Evolutionary conservation across 2,888 invertebrate genomes (phyloP).

Genomic region (Callosobruchus maculatus): DNA sequence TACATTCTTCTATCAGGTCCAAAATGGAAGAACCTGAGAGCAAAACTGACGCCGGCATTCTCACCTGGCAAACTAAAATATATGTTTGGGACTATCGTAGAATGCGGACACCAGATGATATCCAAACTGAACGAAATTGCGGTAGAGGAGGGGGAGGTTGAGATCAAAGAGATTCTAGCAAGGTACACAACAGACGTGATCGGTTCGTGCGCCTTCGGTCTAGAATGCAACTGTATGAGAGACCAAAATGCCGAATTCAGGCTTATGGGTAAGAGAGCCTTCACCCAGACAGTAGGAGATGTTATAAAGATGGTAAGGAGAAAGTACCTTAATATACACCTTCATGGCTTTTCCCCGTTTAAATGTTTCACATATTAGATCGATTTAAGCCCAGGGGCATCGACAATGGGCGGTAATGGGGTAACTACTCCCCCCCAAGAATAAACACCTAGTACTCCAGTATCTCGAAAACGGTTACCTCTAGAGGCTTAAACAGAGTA

Average conservation of each 20-base stretch:
- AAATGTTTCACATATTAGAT: too few relatives aligned
- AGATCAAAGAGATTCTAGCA: slow-evolving; percentile 55
- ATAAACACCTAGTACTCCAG: too few relatives aligned
- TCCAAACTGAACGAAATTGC: slow-evolving; percentile 44
- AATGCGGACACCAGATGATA: slow-evolving; percentile 55
- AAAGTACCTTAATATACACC: neutral
- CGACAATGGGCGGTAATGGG: too few relatives aligned
- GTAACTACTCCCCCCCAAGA: too few relatives aligned
- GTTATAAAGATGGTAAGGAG: slow-evolving; percentile 36
- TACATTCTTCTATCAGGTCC: slow-evolving; percentile 41
- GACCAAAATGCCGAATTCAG: slow-evolving; percentile 55
- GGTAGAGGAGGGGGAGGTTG: slow-evolving; percentile 34
- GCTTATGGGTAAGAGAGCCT: slow-evolving; percentile 40
- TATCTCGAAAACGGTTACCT: too few relatives aligned
- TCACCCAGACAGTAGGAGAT: slow-evolving; percentile 41
- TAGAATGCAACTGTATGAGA: slow-evolving; percentile 58
- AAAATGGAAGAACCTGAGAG: slow-evolving; percentile 61
- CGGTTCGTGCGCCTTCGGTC: slow-evolving; percentile 59
- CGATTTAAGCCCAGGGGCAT: too few relatives aligned
- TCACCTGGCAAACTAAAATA: slow-evolving; percentile 64
- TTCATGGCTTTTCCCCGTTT: too few relatives aligned
- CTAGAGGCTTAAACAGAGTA: too few relatives aligned
- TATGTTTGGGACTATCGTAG: slow-evolving; percentile 60
- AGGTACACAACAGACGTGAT: slow-evolving; percentile 62
- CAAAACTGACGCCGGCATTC: slow-evolving; percentile 64